A percentile compares a stretch with the other conserved stretches of the same genome.
These are phyloP conservation scores for Mythimna albipuncta DNA, from an alignment of 2,888 invertebrate species.

Conservation along the genomic window DNA sequence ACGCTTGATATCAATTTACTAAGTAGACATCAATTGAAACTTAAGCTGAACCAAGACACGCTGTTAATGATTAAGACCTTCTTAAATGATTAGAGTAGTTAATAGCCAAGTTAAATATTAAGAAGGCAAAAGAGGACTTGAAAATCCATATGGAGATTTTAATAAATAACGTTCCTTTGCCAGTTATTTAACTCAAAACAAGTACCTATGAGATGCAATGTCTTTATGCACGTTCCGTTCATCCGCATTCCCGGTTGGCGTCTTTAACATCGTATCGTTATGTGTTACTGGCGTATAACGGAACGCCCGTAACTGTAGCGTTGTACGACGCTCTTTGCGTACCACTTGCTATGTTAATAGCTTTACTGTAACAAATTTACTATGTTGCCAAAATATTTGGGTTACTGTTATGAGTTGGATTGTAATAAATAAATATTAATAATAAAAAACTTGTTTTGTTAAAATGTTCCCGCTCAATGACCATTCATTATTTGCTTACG, in stretches of 20 bases:
- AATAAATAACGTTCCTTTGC: background rate
- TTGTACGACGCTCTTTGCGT: constrained; percentile 72
- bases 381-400: constrained; percentile 63
- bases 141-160: background rate
- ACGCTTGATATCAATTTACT: background rate
- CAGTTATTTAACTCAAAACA: constrained; percentile 20
- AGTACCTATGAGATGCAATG: constrained; percentile 36
- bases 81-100: too few species aligned
- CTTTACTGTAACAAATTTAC: constrained; percentile 65
- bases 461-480: constrained; percentile 20
- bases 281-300: constrained; percentile 74
- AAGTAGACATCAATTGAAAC: too few species aligned
- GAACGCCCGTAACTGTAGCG: constrained; percentile 75
- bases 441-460: constrained; percentile 13
- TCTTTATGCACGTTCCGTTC: constrained; percentile 68
- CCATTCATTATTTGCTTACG: constrained; percentile 29
- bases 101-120: too few species aligned
- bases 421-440: constrained; percentile 28
- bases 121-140: background rate
- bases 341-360: constrained; percentile 77
- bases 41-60: too few species aligned
- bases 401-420: constrained; percentile 58
- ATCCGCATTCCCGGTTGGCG: constrained; percentile 76
- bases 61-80: too few species aligned
- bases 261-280: constrained; percentile 64